These are phyloP conservation scores for Caenorhabditis wallacei DNA, from an alignment of 2,888 invertebrate genomes.

Conservation along the genomic window DNA sequence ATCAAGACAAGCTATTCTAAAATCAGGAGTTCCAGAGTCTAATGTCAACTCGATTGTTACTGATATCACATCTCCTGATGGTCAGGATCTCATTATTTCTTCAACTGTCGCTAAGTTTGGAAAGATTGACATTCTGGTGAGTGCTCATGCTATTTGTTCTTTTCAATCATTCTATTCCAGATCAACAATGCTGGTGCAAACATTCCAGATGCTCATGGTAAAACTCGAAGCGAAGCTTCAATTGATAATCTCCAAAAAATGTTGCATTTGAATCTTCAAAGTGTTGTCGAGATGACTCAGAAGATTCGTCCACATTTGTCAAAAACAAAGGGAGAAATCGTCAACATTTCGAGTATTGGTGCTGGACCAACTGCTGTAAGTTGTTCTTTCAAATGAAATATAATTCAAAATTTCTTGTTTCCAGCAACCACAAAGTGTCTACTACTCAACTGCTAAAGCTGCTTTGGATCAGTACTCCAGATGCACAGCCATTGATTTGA, in stretches of 20 bases:
- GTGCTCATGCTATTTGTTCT: background rate
- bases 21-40: constrained; percentile 23
- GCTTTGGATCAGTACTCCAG: constrained; percentile 55
- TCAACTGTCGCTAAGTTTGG: constrained; percentile 41
- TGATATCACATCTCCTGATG: constrained; percentile 18
- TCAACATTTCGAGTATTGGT: constrained; percentile 61
- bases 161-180: constrained; percentile 39
- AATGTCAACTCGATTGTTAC: constrained; percentile 19
- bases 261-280: constrained; percentile 38
- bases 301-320: constrained; percentile 53
- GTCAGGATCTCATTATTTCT: constrained; percentile 29
- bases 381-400: background rate
- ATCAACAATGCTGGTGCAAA: constrained; percentile 50
- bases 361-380: constrained; percentile 15
- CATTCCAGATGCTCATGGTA: constrained; percentile 25
- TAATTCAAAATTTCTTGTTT: background rate
- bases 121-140: constrained; percentile 38
- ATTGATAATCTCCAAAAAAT: constrained; percentile 36
- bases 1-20: constrained; percentile 19
- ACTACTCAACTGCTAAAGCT: constrained; percentile 49
- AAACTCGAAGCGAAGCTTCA: constrained; percentile 5
- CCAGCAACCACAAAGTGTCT: constrained; percentile 29
- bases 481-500: constrained; percentile 30
- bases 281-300: constrained; percentile 37
- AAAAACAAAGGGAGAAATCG: constrained; percentile 56